Base-by-base conservation (phyloP, 2,888 invertebrate species). In the Eupithecia subumbrata region DNA sequence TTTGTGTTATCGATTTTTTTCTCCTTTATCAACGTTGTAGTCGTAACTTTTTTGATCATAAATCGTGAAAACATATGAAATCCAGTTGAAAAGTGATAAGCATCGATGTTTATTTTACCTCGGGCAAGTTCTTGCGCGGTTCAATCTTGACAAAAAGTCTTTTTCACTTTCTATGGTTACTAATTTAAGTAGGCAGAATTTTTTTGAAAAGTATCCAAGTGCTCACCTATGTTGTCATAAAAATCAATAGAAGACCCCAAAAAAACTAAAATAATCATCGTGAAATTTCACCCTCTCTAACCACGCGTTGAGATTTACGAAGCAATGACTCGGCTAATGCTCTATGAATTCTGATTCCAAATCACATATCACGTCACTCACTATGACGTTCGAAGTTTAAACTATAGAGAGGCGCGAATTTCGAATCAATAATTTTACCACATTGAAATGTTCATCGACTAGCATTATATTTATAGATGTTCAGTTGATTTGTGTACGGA, bases 401-500 rank as follows among this genome's bases (percentile, higher is more conserved):
- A 74, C 48, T 60, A 11, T 22, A 43, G 68, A 60, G 66, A 48
- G 71, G 78, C 84, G 84, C 82, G 78, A 84, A 86, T 81, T 86
- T 85, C 79, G 43, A 80, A 81, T 79, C 76, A 71, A 81, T 81
- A 84, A 82, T 82, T 77, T 79, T 73, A 77, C 76, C 69, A 74
- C 76, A 74, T 91, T 40, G 40, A 40, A 40, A 40, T 40, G 40
- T 92, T 90, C 92, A 91, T 86, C 90, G 90, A 89, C 91, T 89
- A 88, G 86, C 90, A 89, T 90, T 82, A 84, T 84, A 87, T 90
- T 90, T 92, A 93, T 93, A 87, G 87, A 88, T 91, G 90, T 63
- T 72, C 67, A 73, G 72, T 93, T 92, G 93, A 93, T 93, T 93
- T 92, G 93, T 92, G 89, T 89, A 88, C 85, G 88, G 87, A 87